phyloP scores from a whole-genome alignment of 1,140 invertebrate species.

The Arctopsyche grandis region DNA sequence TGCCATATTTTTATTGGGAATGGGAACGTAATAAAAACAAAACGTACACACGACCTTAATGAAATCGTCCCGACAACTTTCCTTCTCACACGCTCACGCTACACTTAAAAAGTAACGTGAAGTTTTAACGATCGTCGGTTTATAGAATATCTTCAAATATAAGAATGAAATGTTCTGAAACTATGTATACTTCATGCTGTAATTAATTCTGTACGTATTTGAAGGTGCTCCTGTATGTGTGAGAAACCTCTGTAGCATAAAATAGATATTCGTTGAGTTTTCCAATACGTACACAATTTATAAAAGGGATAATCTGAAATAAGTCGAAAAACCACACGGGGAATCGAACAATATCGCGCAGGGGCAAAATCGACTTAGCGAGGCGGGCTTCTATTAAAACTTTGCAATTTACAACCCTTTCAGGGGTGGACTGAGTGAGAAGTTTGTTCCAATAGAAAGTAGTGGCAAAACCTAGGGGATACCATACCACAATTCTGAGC shows the following conservation, averaged over 20 bases:
- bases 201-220: no score
- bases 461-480: slow-evolving; percentile 11
- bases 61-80: not conserved
- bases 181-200: no score
- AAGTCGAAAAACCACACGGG: slow-evolving; percentile 15
- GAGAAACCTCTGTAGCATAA: no score
- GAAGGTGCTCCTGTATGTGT: no score
- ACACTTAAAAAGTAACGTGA: no score
- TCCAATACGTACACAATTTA: no score
- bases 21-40: slow-evolving; percentile 10
- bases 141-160: no score
- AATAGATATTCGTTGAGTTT: no score
- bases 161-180: no score
- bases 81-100: not conserved
- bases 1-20: slow-evolving; percentile 1
- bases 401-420: slow-evolving; percentile 42
- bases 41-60: slow-evolving; percentile 1
- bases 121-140: no score
- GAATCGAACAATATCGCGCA: slow-evolving; percentile 15
- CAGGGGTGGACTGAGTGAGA: slow-evolving; percentile 19
- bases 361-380: slow-evolving; percentile 27
- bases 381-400: slow-evolving; percentile 26
- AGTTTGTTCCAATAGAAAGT: slow-evolving; percentile 22
- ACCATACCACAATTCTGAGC: not conserved
- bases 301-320: slow-evolving; percentile 15